phyloP scores from a whole-genome alignment of 2,888 invertebrate species.

The Arge pagana region DNA sequence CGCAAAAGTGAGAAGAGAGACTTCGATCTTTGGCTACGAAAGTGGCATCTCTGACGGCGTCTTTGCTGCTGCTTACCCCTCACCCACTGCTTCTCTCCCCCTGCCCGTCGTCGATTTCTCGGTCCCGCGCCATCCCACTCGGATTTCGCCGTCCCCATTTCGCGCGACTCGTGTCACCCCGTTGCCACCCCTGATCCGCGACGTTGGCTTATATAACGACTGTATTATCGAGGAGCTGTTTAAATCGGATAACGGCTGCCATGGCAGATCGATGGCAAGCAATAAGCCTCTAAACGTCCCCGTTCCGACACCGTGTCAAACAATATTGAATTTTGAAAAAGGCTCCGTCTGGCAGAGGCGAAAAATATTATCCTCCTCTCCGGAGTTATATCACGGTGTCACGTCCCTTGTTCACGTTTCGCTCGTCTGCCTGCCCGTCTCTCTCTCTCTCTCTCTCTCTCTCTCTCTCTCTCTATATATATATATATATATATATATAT shows the following conservation, averaged over 20 bases:
- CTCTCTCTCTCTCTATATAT: too few species aligned
- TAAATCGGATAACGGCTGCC: conserved; percentile 20
- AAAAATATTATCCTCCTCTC: conserved; percentile 5
- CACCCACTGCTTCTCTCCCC: conserved; percentile 7
- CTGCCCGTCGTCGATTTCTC: not conserved
- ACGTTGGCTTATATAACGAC: conserved; percentile 47
- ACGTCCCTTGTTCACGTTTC: not conserved
- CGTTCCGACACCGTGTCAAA: conserved; percentile 16
- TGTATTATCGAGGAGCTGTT: conserved; percentile 42
- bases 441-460: too few species aligned
- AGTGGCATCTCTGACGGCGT: conserved; percentile 15
- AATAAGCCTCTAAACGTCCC: conserved; percentile 17
- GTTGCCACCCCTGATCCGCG: too few species aligned
- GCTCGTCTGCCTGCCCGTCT: too few species aligned
- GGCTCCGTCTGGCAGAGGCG: conserved; percentile 2
- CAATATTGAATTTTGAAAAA: conserved; percentile 19
- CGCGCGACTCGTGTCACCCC: not conserved
- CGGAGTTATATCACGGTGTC: conserved; percentile 1
- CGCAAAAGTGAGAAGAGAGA: conserved; percentile 40
- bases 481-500: too few species aligned
- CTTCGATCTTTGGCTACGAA: conserved; percentile 40
- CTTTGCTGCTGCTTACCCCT: conserved; percentile 6
- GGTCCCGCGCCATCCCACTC: not conserved
- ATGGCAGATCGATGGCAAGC: conserved; percentile 16
- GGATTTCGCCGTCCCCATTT: not conserved